phyloP scores from a whole-genome alignment of 2,113 vertebrate genomes.

The Jaculus jaculus region DNA sequence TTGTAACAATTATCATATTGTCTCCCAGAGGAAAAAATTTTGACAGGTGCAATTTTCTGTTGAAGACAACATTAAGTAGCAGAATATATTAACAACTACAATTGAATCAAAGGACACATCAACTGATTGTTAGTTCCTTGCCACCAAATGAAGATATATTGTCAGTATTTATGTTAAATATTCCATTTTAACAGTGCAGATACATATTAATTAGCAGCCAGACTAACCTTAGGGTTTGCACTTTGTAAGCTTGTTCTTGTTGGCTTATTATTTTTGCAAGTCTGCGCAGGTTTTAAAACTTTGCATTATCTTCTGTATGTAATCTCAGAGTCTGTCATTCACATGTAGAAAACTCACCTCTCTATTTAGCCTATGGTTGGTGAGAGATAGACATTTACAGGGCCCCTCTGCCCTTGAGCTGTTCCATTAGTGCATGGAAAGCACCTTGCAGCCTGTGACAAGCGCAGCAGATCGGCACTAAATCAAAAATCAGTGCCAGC shows the following conservation, averaged over 20 bases:
- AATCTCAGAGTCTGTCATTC: slow-evolving; percentile 87
- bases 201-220: slow-evolving; percentile 84
- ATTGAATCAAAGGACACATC: slow-evolving; percentile 79
- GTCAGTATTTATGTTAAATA: slow-evolving; percentile 83
- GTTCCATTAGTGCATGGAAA: slow-evolving; percentile 99
- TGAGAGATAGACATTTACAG: slow-evolving; percentile 91
- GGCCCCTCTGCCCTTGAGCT: slow-evolving; percentile 98
- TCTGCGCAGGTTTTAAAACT: slow-evolving; percentile 76
- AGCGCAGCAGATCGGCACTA: slow-evolving; percentile 99
- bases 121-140: slow-evolving; percentile 75
- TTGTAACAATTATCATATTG: slow-evolving; percentile 49
- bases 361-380: slow-evolving; percentile 87
- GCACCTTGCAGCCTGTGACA: slow-evolving; percentile 99
- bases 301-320: slow-evolving; percentile 75
- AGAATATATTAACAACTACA: slow-evolving; percentile 85
- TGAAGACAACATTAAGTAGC: slow-evolving; percentile 83
- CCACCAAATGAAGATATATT: slow-evolving; percentile 82
- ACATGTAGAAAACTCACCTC: slow-evolving; percentile 86
- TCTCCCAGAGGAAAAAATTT: slow-evolving; percentile 74
- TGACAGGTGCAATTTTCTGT: slow-evolving; percentile 79
- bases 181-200: slow-evolving; percentile 82
- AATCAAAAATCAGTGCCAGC: slow-evolving; percentile 99
- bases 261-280: slow-evolving; percentile 73
- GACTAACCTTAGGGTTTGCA: slow-evolving; percentile 82
- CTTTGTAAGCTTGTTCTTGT: slow-evolving; percentile 82